phyloP scores from a whole-genome alignment of 2,113 vertebrate species.

The Otis tarda region DNA sequence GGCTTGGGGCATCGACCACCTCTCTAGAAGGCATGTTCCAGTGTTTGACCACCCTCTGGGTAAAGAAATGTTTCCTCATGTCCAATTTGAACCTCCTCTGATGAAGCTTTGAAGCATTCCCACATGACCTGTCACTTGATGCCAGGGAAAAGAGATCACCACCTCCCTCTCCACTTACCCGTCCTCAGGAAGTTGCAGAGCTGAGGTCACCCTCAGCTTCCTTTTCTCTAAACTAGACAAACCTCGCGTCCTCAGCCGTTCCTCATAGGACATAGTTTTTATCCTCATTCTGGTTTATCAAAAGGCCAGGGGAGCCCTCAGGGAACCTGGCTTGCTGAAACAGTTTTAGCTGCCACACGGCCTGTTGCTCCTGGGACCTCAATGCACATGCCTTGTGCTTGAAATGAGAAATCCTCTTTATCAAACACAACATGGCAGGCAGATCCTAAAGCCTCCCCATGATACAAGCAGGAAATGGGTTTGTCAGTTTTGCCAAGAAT shows the following conservation, averaged over 20 bases:
- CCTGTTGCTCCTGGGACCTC: background rate
- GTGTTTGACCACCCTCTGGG: background rate
- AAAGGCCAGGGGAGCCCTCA: background rate
- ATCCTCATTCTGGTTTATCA: background rate
- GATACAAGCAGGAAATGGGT: background rate
- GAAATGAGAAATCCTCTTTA: background rate
- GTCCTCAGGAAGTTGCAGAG: background rate
- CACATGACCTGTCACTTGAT: background rate
- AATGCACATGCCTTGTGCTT: background rate
- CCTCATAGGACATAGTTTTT: background rate
- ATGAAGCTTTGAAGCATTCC: background rate
- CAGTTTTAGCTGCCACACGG: background rate
- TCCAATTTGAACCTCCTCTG: background rate
- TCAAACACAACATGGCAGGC: background rate
- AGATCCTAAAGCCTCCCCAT: background rate
- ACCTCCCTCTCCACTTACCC: background rate
- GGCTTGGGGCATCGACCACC: background rate
- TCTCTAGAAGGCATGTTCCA: background rate
- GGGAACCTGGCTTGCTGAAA: background rate
- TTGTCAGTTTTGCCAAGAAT: background rate
- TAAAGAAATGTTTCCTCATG: background rate
- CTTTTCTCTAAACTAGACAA: background rate
- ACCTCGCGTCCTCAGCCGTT: background rate
- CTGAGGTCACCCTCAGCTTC: background rate
- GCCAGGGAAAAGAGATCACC: background rate